Base-by-base conservation (phyloP, 2,888 invertebrate genomes). In the Philereme vetulata region DNA sequence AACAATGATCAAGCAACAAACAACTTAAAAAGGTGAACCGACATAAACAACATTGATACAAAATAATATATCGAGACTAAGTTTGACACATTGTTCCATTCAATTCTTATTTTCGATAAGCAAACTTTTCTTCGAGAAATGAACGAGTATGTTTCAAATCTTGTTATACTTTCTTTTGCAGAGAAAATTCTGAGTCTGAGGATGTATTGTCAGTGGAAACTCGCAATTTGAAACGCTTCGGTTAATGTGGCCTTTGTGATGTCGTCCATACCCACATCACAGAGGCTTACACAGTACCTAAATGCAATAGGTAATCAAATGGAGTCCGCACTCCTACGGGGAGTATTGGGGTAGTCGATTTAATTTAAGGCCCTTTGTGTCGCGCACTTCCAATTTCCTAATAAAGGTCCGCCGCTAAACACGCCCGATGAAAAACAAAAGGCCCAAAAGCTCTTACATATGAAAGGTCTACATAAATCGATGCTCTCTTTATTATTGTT, bases 351-450 rank as follows among this genome's bases (percentile, higher is more conserved):
- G 74, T 77, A 78, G 79, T 83, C 84, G 87, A 87, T 89, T 89
- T 86, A 88, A 88, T 88, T 86, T 85, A 84, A 83, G 84, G 72
- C 82, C 86, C 85, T 88, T 88, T 88, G 84, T 85, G 83, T 77
- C 80, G 81, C 80, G 80, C 83, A 84, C 81, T 84, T 85, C 80
- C 84, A 84, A 87, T 84, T 83, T 82, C 78, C 81, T 81, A 84
- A 87, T 85, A 88, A 85, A 87, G 79, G 82, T 68, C 76, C 71
- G 72, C 74, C 76, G 70, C 81, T 82, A 81, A 81, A 81, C 75
- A 79, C 74, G 74, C 71, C 71, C 67, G 72, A 62, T 77, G 75
- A 80, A 84, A 86, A 86, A 85, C 85, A 85, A 86, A 75, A 81
- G 78, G 76, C 70, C 71, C 66, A 67, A 71, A 75, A 75, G 71